These are phyloP conservation scores for Drosophila willistoni DNA, from an alignment of 1,140 invertebrate genomes.

Conservation along the genomic window DNA sequence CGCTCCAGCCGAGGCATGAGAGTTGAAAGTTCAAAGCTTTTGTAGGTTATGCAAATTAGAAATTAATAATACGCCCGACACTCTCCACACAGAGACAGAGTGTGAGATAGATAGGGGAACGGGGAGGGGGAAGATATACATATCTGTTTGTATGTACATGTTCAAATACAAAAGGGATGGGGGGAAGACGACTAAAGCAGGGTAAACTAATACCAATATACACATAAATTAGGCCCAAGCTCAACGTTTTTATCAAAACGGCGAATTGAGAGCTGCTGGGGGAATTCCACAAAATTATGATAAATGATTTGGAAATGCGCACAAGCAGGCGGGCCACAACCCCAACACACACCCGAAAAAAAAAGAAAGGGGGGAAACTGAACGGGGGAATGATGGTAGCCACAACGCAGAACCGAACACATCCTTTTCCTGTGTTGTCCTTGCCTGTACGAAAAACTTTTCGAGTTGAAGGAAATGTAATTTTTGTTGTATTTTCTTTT, in stretches of 20 bases:
- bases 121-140: neutral
- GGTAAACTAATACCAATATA: constrained; percentile 68
- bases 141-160: neutral
- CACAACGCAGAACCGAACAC: constrained; percentile 78
- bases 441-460: constrained; percentile 68
- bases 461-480: constrained; percentile 80
- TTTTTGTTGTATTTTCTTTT: constrained; percentile 56
- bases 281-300: constrained; percentile 78
- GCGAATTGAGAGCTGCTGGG: constrained; percentile 33
- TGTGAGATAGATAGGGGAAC: neutral
- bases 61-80: constrained; percentile 71
- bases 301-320: constrained; percentile 80
- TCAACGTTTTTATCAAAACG: constrained; percentile 75
- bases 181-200: neutral
- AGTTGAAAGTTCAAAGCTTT: constrained; percentile 79
- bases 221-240: constrained; percentile 75
- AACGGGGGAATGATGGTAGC: constrained; percentile 23
- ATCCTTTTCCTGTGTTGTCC: constrained; percentile 72
- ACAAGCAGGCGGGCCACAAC: constrained; percentile 69
- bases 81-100: constrained; percentile 19
- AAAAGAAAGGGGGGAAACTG: neutral
- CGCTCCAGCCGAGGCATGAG: constrained; percentile 45
- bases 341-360: neutral
- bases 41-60: constrained; percentile 81
- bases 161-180: neutral